Base-by-base conservation (phyloP, 2,113 vertebrate species). In the Theropithecus gelada region DNA sequence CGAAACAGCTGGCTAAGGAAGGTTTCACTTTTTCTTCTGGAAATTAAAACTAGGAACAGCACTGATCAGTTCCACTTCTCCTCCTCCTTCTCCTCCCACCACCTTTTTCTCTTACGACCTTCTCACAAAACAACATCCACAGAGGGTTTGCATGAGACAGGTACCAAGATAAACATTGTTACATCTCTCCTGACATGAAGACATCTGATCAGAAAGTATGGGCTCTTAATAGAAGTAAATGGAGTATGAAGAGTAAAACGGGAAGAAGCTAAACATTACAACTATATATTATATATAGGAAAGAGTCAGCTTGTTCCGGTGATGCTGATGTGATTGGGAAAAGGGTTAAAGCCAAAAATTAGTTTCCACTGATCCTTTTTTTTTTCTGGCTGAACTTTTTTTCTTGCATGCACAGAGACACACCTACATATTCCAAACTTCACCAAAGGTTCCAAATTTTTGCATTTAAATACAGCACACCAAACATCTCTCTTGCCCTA, bases 261-360 rank as follows among this genome's bases (percentile, higher is more conserved):
- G 27, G 55, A 73, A 97, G 32, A 92, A 92, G 89, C 38, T 50
- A 30, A 96, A 79, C 79, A 88, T 6, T 57, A 35, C 18, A 95
- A 43, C 55, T 81, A 30, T 32, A 22, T 8, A n/a, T 87, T 70
- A 87, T 1, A 68, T 57, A 83, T 0, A 66, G 40, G 23, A 48
- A 89, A 23, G n/a, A 87, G 59, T 48, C 55, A 0, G 11, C 81
- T 91, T 94, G 35, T 40, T 96, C 35, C 68, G 2, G n/a, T 76
- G n/a, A 93, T 70, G 52, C 14, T 52, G 11, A 12, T 18, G 5
- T 57, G 64, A 75, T 70, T 20, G 2, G 27, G 76, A 92, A 92
- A n/a, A 78, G 2, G 20, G 23, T 59, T 50, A 16, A 96, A 76
- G 72, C 23, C 22, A 83, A 94, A 73, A 83, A 32, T 86, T 40